A percentile compares a stretch with the other conserved stretches of the same genome.
Evolutionary conservation across 2,113 vertebrate species (phyloP).

Genomic region (Ahaetulla prasina): DNA sequence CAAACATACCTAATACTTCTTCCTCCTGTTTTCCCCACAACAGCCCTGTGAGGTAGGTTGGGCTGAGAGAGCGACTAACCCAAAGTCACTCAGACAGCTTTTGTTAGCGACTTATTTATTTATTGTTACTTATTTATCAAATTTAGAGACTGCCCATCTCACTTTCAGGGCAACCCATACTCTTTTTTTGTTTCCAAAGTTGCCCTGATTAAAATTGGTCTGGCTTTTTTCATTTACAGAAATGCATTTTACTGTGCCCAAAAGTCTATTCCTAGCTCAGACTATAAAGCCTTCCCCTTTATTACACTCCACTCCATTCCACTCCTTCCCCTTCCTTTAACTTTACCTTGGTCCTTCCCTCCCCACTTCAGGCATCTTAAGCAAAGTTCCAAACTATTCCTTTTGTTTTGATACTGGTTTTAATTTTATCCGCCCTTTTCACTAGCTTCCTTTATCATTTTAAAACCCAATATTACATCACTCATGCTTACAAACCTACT

Average conservation of each 20-base stretch:
- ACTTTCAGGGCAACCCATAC: background rate
- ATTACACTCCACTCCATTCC: background rate
- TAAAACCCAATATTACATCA: background rate
- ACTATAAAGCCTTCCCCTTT: background rate
- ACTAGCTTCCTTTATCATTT: background rate
- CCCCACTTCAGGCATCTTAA: background rate
- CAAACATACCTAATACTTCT: background rate
- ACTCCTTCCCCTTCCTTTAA: background rate
- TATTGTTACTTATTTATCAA: background rate
- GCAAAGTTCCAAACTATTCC: background rate
- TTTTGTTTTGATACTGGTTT: background rate
- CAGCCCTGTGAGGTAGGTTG: background rate
- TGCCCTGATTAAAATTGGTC: background rate
- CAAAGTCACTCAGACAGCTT: background rate
- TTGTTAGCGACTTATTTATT: background rate
- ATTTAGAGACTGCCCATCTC: background rate
- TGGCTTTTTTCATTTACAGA: conserved; percentile 20
- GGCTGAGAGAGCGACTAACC: background rate
- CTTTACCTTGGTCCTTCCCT: background rate
- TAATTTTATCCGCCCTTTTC: background rate
- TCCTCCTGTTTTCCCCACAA: background rate
- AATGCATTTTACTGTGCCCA: background rate
- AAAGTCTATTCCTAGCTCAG: background rate
- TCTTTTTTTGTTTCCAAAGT: background rate
- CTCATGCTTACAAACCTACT: background rate